Evolutionary conservation across 2,113 vertebrate genomes (phyloP), one percentile per base, ranked within the genome.

Genomic region (Nesoenas mayeri): DNA sequence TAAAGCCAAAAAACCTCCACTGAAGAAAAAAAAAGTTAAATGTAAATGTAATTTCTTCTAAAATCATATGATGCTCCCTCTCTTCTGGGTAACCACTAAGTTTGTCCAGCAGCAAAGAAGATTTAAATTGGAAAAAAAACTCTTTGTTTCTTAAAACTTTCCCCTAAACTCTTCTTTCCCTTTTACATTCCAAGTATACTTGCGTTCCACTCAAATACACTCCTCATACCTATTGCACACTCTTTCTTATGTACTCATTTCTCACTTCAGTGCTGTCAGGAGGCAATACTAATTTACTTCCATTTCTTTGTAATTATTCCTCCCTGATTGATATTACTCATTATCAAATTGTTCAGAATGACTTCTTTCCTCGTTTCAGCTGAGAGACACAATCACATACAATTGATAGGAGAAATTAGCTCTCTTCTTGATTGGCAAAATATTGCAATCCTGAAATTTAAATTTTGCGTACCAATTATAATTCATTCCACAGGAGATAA

Each of bases 281-380:
- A 97, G 83, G 65, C 78, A 96, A 93, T 91, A 70, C 20, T 95
- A 96, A 93, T 96, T 77, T 95, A 83, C 60, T 88, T 96, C 80
- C 80, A 88, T 88, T 95, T 95, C 75, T 93, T 82, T 91, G 84
- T 95, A 97, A 97, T 97, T 97, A 89, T 96, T 97, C 89, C 58
- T 95, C 75, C 80, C 36, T 95, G 73, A 97, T 92, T 95, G 91
- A 96, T 97, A 94, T 95, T 91, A 79, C 91, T 89, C 96, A 94
- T 96, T 93, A 97, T 88, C 77, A 95, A 95, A 96, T 61, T 72
- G 64, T 91, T 97, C 70, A 96, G 54, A 94, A 87, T 96, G 12
- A 96, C 74, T 97, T 95, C 25, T 67, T 94, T 88, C 62, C 71
- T 95, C 70, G 3, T 95, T 97, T 94, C 83, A 96, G 88, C 85